Evolutionary conservation across 2,888 invertebrate species (phyloP).

Genomic region (Diarsia brunnea): DNA sequence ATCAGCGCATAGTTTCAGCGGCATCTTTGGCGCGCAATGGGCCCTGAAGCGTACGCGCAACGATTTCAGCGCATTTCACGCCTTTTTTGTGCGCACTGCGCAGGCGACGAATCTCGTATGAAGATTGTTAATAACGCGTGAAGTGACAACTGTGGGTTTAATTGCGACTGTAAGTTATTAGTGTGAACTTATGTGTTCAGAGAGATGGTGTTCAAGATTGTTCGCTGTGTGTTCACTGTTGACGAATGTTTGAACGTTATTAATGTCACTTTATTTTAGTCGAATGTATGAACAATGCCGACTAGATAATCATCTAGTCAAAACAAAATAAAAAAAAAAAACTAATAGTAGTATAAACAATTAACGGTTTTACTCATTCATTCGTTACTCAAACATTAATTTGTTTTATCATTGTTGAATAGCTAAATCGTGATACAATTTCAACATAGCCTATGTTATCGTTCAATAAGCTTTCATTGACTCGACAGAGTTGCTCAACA

Average conservation of each 20-base stretch:
- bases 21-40: constrained; percentile 85
- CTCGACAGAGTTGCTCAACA: constrained; percentile 1
- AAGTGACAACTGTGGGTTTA: constrained; percentile 84
- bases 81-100: constrained; percentile 81
- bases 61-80: constrained; percentile 88
- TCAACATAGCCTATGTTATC: background rate
- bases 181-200: constrained; percentile 58
- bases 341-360: no score
- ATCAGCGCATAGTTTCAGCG: constrained; percentile 85
- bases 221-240: constrained; percentile 29
- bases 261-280: background rate
- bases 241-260: constrained; percentile 12
- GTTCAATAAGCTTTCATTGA: constrained; percentile 8
- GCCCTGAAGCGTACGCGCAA: constrained; percentile 84
- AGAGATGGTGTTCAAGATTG: constrained; percentile 45
- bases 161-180: constrained; percentile 77
- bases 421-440: background rate
- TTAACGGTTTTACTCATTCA: no score
- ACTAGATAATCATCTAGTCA: background rate
- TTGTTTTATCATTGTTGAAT: background rate
- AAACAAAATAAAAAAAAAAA: no score
- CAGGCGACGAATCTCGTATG: constrained; percentile 75
- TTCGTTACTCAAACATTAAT: background rate
- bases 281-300: background rate
- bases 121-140: constrained; percentile 83